Percentiles rank a stretch among this genome's conserved stretches.
Evolutionary conservation across 2,797 vertebrate species (phyloP).

Genomic region (Aythya fuligula): DNA sequence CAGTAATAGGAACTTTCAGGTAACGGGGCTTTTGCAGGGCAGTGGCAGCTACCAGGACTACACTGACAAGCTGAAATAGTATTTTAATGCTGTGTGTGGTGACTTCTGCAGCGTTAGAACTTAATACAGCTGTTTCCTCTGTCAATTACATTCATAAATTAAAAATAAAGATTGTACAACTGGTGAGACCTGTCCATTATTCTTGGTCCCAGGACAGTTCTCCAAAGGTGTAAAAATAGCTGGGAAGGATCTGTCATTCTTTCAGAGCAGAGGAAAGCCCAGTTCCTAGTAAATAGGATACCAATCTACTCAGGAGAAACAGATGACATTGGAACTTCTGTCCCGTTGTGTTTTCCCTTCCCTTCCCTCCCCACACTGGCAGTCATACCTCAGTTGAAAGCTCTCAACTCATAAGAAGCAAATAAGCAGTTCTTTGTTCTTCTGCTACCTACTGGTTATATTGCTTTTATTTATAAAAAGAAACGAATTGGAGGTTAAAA

Average conservation of each 20-base stretch:
- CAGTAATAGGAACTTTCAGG: background rate
- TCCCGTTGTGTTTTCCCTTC: background rate
- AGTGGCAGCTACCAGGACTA: slow-evolving; percentile 26
- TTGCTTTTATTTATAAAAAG: slow-evolving; percentile 4
- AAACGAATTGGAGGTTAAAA: slow-evolving; percentile 1
- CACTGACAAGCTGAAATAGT: background rate
- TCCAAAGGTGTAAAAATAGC: slow-evolving; percentile 41
- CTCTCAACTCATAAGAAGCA: background rate
- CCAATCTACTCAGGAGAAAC: background rate
- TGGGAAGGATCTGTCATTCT: slow-evolving; percentile 1
- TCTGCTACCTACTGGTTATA: background rate
- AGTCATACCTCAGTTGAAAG: slow-evolving; percentile 4
- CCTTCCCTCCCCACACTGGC: background rate
- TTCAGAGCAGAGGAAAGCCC: background rate
- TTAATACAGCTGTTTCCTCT: slow-evolving; percentile 15
- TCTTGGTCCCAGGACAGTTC: background rate
- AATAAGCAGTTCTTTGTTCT: slow-evolving; percentile 25
- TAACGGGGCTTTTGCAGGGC: background rate
- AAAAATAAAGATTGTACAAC: background rate
- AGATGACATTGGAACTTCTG: slow-evolving; percentile 6
- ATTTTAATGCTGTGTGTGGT: slow-evolving; percentile 15
- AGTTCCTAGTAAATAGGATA: slow-evolving; percentile 27
- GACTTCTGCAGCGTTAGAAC: slow-evolving; percentile 24
- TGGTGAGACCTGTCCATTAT: slow-evolving; percentile 11
- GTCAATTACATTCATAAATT: slow-evolving; percentile 1